Percentiles rank a stretch among this genome's conserved stretches.
These are phyloP conservation scores for Oscheius sp. DNA, from an alignment of 2,888 invertebrate species.

Conservation along the genomic window DNA sequence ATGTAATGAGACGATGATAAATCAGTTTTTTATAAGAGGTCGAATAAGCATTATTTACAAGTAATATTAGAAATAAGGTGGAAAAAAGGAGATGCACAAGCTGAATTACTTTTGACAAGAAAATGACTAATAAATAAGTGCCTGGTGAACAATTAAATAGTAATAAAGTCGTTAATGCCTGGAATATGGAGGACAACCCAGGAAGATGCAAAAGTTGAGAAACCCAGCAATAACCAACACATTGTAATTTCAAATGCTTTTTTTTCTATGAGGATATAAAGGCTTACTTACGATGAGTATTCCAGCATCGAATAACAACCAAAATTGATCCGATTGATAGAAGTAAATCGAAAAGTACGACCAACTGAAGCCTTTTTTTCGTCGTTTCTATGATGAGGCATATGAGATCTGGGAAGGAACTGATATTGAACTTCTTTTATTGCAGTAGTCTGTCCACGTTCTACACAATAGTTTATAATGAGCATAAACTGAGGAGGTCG, in stretches of 20 bases:
- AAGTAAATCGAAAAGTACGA: not conserved
- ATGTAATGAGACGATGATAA: too few relatives aligned
- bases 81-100: not conserved
- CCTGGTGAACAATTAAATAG: not conserved
- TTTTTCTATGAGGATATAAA: not conserved
- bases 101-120: not conserved
- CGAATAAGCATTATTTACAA: not conserved
- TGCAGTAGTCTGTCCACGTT: not conserved
- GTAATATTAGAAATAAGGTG: not conserved
- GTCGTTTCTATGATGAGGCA: not conserved
- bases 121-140: not conserved
- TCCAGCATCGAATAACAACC: not conserved
- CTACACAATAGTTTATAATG: too few relatives aligned
- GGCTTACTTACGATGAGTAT: not conserved
- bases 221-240: not conserved
- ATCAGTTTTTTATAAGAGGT: too few relatives aligned
- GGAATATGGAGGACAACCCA: not conserved
- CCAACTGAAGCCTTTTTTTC: not conserved
- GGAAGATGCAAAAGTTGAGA: not conserved
- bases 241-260: not conserved
- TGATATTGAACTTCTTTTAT: not conserved
- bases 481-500: too few relatives aligned
- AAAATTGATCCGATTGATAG: not conserved
- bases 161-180: not conserved
- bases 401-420: not conserved